A percentile compares a stretch with the other conserved stretches of the same genome.
These are phyloP conservation scores for Myotis davidii DNA, from an alignment of 2,113 vertebrate species.

Conservation along the genomic window DNA sequence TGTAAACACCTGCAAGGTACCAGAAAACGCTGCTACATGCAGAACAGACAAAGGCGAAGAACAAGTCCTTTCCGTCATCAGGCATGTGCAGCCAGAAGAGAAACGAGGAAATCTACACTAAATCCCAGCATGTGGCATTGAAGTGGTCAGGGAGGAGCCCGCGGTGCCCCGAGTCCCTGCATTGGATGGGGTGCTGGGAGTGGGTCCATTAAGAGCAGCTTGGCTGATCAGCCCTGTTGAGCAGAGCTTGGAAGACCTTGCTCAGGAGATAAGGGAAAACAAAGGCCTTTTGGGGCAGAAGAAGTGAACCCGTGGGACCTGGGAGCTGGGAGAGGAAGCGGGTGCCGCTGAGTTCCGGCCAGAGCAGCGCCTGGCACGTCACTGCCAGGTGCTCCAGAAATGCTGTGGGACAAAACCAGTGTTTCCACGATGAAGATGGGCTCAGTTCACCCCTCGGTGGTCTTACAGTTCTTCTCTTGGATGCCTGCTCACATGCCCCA, in stretches of 20 bases:
- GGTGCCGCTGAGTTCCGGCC: neutral
- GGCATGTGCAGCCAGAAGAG: neutral
- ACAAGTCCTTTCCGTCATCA: neutral
- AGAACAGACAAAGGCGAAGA: neutral
- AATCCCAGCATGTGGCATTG: fast-evolving
- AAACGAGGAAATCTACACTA: neutral
- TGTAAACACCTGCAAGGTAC: neutral
- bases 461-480: neutral
- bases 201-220: fast-evolving
- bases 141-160: fast-evolving
- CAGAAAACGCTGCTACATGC: neutral
- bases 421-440: neutral
- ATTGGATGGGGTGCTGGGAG: neutral
- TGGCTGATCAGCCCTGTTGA: neutral
- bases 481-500: neutral
- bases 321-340: neutral
- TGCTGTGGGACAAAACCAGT: neutral
- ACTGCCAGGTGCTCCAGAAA: neutral
- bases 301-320: neutral
- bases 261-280: neutral
- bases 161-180: fast-evolving
- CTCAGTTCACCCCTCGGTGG: neutral
- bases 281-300: neutral
- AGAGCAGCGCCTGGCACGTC: fast-evolving
- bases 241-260: neutral